Conservation (phyloP, 2,113 vertebrate species). For the Empidonax alnorum region DNA sequence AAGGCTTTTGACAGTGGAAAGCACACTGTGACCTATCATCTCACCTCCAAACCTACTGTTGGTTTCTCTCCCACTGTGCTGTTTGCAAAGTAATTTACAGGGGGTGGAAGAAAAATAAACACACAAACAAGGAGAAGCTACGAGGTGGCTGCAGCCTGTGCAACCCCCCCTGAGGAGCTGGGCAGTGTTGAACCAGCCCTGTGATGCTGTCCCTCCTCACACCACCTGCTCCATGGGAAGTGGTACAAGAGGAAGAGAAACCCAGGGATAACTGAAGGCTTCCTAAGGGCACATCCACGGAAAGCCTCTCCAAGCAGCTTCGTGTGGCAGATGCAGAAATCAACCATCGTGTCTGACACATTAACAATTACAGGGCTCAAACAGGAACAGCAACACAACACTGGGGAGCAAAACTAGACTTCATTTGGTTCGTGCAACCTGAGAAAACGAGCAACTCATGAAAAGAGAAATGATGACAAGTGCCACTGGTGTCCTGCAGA, state of each 20-base stretch:
- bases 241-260: not conserved
- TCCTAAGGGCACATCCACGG: not conserved
- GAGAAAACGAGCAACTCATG: not conserved
- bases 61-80: not conserved
- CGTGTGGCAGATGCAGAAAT: not conserved
- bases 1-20: constrained; percentile 25
- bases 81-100: not conserved
- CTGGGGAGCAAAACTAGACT: not conserved
- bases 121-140: not conserved
- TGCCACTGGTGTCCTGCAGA: not conserved
- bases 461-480: not conserved
- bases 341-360: not conserved
- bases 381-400: not conserved
- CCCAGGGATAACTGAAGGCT: not conserved
- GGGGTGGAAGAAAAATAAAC: not conserved
- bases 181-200: not conserved
- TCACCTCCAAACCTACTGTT: not conserved
- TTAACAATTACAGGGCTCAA: not conserved
- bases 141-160: not conserved
- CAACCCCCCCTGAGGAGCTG: not conserved
- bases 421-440: constrained; percentile 31
- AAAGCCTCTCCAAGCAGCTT: not conserved
- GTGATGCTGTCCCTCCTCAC: not conserved
- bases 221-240: not conserved
- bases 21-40: not conserved